Percentiles rank a stretch among this genome's conserved stretches.
These are phyloP conservation scores for Andrena praecox DNA, from an alignment of 2,888 invertebrate genomes.

Conservation along the genomic window DNA sequence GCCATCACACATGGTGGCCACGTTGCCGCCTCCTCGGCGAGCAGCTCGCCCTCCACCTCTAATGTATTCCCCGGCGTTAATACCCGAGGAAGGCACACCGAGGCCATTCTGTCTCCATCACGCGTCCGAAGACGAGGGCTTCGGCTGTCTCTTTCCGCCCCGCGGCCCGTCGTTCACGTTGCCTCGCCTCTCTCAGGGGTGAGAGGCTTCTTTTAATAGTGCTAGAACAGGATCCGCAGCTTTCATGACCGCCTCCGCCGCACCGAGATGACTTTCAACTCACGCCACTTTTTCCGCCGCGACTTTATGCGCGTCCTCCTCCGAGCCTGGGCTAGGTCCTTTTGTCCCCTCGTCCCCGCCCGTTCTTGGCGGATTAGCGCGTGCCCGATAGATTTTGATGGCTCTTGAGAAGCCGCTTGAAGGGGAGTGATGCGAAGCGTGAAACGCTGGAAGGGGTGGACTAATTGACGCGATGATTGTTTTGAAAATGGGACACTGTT, in stretches of 20 bases:
- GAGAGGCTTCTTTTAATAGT: slow-evolving; percentile 69
- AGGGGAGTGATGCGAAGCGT: background rate
- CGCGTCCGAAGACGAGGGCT: slow-evolving; percentile 74
- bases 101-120: slow-evolving; percentile 75
- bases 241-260: slow-evolving; percentile 38
- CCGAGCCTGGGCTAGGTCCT: slow-evolving; percentile 23
- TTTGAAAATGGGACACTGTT: background rate
- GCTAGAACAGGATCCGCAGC: slow-evolving; percentile 58
- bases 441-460: background rate
- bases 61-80: slow-evolving; percentile 81
- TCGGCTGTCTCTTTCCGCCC: slow-evolving; percentile 8
- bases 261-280: slow-evolving; percentile 59
- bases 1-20: slow-evolving; percentile 81
- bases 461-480: background rate
- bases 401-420: slow-evolving; percentile 26
- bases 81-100: slow-evolving; percentile 72
- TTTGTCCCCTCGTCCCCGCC: slow-evolving; percentile 23
- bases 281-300: slow-evolving; percentile 41
- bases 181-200: slow-evolving; percentile 47
- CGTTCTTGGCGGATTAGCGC: background rate
- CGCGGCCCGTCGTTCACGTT: slow-evolving; percentile 26
- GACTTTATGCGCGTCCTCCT: slow-evolving; percentile 53
- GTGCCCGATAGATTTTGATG: background rate
- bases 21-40: slow-evolving; percentile 80
- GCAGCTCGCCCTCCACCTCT: slow-evolving; percentile 71